Conservation (phyloP, 2,888 invertebrate species). For the Drosophila robusta region DNA sequence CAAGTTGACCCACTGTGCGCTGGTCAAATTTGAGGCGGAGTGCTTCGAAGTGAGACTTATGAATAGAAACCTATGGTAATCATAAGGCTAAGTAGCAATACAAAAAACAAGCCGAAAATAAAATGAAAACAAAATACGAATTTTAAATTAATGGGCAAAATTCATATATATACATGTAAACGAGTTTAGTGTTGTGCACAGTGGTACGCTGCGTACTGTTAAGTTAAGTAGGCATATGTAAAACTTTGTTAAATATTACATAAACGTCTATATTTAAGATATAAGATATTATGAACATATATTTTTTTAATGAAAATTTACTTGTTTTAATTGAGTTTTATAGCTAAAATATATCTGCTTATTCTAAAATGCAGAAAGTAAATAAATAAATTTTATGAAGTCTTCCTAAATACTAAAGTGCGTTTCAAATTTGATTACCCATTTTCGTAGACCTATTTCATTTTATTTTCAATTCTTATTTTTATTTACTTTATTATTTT, state of each 20-base stretch:
- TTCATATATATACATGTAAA: slow-evolving; percentile 13
- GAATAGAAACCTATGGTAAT: slow-evolving; percentile 20
- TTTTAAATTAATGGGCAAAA: slow-evolving; percentile 16
- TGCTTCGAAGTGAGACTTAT: background rate
- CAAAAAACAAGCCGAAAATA: background rate
- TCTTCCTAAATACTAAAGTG: too few species aligned
- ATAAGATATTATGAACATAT: background rate
- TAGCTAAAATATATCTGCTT: too few species aligned
- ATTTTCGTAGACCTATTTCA: too few species aligned
- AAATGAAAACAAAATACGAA: slow-evolving; percentile 9
- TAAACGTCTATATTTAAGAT: background rate
- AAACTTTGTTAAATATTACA: background rate
- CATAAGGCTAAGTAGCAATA: background rate
- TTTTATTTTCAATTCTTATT: too few species aligned
- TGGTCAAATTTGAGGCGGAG: background rate
- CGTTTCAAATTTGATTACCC: too few species aligned
- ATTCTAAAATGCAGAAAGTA: too few species aligned
- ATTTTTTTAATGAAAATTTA: too few species aligned
- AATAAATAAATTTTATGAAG: too few species aligned
- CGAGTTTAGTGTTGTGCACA: slow-evolving; percentile 28
- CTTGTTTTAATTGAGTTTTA: too few species aligned
- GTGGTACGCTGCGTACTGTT: slow-evolving; percentile 9
- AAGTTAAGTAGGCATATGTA: background rate
- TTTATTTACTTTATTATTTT: too few species aligned
- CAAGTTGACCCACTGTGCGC: slow-evolving; percentile 18